A percentile compares a stretch with the other conserved stretches of the same genome.
Evolutionary conservation across 2,797 vertebrate species (phyloP).

Genomic region (Antennarius maculatus): DNA sequence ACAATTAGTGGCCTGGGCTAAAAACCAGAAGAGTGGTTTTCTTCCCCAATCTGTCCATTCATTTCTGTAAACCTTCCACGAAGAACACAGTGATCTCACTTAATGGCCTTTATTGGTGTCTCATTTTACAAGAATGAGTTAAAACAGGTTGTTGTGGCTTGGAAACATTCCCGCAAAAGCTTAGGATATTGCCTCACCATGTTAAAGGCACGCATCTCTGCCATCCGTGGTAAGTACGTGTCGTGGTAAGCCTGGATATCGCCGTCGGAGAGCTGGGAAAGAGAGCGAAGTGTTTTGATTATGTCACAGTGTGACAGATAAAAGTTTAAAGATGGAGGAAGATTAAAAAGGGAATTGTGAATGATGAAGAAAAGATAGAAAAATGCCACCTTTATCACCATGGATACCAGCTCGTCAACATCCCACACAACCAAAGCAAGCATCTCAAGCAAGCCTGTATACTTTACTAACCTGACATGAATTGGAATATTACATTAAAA

Average conservation of each 20-base stretch:
- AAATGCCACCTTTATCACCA: slow-evolving; percentile 8
- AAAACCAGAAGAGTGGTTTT: slow-evolving; percentile 36
- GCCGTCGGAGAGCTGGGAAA: slow-evolving; percentile 85
- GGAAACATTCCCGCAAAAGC: slow-evolving; percentile 4
- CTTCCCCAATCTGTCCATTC: slow-evolving; percentile 26
- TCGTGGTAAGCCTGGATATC: slow-evolving; percentile 88
- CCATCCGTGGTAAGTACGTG: slow-evolving; percentile 83
- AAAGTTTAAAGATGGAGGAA: not conserved
- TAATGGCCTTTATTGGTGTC: slow-evolving; percentile 28
- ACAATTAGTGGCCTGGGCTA: slow-evolving; percentile 51
- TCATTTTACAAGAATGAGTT: slow-evolving; percentile 30
- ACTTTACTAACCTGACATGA: slow-evolving; percentile 1
- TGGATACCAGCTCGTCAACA: slow-evolving; percentile 11
- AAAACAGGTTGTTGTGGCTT: slow-evolving; percentile 18
- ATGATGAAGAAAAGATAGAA: slow-evolving; percentile 4
- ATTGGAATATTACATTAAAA: slow-evolving; percentile 4
- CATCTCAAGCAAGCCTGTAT: not conserved
- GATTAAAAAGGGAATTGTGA: not conserved
- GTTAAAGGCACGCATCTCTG: slow-evolving; percentile 94
- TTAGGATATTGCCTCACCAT: slow-evolving; percentile 81
- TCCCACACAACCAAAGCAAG: not conserved
- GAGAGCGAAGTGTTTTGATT: not conserved
- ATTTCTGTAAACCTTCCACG: slow-evolving; percentile 23
- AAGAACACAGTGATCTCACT: slow-evolving; percentile 47
- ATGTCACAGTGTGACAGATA: not conserved